Evolutionary conservation across 2,888 invertebrate genomes (phyloP).

Genomic region (Ormyrus nitidulus): DNA sequence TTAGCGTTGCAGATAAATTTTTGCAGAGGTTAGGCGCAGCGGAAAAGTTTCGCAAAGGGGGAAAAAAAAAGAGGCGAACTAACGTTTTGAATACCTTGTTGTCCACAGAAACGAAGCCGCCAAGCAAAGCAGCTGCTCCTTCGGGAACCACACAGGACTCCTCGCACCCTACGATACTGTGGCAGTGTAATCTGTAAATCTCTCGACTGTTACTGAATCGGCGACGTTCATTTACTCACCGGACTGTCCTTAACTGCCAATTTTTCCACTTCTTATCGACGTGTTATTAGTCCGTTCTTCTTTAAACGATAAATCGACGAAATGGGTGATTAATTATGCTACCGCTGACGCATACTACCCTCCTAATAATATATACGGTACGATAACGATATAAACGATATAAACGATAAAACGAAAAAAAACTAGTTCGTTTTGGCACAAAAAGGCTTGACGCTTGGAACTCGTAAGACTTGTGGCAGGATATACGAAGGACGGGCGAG

Average conservation of each 20-base stretch:
- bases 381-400: too few relatives aligned
- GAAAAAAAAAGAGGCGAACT: too few relatives aligned
- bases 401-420: too few relatives aligned
- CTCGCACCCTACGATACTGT: constrained; percentile 98
- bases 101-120: constrained; percentile 91
- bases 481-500: not conserved
- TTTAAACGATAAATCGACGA: constrained; percentile 3
- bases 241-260: constrained; percentile 56
- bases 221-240: constrained; percentile 48
- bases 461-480: not conserved
- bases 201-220: constrained; percentile 35
- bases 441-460: constrained; percentile 9
- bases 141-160: constrained; percentile 81
- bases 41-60: too few relatives aligned
- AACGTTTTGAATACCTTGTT: not conserved
- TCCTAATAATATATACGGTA: constrained; percentile 15
- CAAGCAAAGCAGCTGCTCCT: constrained; percentile 78
- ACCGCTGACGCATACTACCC: constrained; percentile 55
- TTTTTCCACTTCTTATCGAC: constrained; percentile 59
- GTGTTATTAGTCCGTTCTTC: constrained; percentile 48
- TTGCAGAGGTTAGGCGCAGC: too few relatives aligned
- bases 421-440: constrained; percentile 36
- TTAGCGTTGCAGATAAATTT: too few relatives aligned
- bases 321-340: constrained; percentile 5
- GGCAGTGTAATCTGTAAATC: constrained; percentile 96